phyloP scores from a whole-genome alignment of 2,113 vertebrate species.

The Chionodraco myersi region DNA sequence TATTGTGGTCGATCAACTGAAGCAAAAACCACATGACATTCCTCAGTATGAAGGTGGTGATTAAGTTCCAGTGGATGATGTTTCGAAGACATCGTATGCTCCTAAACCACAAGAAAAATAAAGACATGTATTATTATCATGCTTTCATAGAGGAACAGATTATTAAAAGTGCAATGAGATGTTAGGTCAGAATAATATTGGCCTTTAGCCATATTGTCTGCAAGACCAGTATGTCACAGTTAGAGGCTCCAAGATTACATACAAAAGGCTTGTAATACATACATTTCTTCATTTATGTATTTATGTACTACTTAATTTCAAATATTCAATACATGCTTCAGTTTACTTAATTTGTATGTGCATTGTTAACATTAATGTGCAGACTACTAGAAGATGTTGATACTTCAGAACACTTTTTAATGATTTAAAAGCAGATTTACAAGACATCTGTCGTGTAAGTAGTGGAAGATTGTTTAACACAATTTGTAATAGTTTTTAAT shows the following conservation, averaged over 20 bases:
- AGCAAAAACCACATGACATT: conserved; percentile 96
- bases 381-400: background rate
- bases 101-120: conserved; percentile 72
- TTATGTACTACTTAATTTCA: background rate
- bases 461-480: background rate
- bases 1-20: conserved; percentile 95
- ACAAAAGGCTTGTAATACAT: background rate
- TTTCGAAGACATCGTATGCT: conserved; percentile 97
- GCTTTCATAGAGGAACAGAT: background rate
- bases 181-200: background rate
- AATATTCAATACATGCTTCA: background rate
- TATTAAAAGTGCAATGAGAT: background rate
- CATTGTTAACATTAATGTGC: background rate
- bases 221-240: background rate
- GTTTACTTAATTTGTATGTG: background rate
- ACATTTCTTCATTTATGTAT: background rate
- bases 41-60: conserved; percentile 96
- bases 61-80: conserved; percentile 98
- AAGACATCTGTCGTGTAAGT: background rate
- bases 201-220: background rate
- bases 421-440: background rate
- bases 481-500: too few relatives aligned
- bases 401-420: background rate
- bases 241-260: background rate
- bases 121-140: background rate